Percentiles rank a stretch among this genome's conserved stretches.
phyloP scores from a whole-genome alignment of 2,888 invertebrate genomes.

The Crematogaster levior region DNA sequence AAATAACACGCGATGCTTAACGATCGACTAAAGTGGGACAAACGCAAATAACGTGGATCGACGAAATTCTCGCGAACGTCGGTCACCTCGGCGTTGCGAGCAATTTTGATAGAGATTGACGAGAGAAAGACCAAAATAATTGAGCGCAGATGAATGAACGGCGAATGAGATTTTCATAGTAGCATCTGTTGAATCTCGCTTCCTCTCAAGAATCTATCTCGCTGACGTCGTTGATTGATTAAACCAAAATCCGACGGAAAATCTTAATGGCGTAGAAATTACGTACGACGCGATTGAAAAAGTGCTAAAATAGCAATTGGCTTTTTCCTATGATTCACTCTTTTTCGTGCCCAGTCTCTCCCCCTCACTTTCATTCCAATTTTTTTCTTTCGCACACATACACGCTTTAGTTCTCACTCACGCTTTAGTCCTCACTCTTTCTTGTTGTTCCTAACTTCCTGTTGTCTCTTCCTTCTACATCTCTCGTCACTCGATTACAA shows the following conservation, averaged over 20 bases:
- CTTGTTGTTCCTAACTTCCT: constrained; percentile 39
- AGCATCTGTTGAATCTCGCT: constrained; percentile 17
- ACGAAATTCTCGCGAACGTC: neutral
- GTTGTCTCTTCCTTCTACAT: constrained; percentile 47
- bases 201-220: constrained; percentile 46
- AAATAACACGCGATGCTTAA: constrained; percentile 23
- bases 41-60: neutral
- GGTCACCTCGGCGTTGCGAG: neutral
- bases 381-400: constrained; percentile 51
- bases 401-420: constrained; percentile 47
- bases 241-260: constrained; percentile 55
- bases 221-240: constrained; percentile 29
- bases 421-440: neutral
- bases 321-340: constrained; percentile 66
- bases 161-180: constrained; percentile 25
- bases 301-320: constrained; percentile 80
- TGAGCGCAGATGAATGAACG: constrained; percentile 4
- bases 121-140: neutral
- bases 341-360: constrained; percentile 32
- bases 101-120: constrained; percentile 1
- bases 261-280: constrained; percentile 65
- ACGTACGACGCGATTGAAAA: constrained; percentile 75
- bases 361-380: constrained; percentile 39
- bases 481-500: constrained; percentile 73
- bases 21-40: neutral